Base-by-base conservation (phyloP, 1,140 invertebrate genomes). In the Drosophila elegans region DNA sequence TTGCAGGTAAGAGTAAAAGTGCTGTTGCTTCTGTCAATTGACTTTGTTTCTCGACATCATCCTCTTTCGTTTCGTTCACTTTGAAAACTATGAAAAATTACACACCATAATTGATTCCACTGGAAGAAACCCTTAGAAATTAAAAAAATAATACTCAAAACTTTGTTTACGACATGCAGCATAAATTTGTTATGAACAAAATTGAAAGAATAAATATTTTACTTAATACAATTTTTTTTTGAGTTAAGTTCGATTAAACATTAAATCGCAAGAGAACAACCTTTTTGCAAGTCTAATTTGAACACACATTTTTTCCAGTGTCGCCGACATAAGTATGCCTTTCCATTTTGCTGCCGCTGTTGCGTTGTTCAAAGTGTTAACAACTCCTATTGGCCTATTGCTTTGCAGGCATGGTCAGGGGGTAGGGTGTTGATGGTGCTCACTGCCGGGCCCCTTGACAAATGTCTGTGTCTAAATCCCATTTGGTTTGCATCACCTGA, bases 391-490 rank as follows among this genome's bases (percentile, higher is more conserved):
- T 32, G 32, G 42, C 12, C 48, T 45, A 34, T 48, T 48, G 39
- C 59, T 38, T 25, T 12, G 13, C 4, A 36, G 49, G 25, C 48
- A n/a, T 46, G 29, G 54, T 10, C 2, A 4, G n/a, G 10, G 16
- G 42, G 56, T 21, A 48, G 32, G n/a, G 53, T 10, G 2, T n/a
- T 38, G 46, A 27, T 51, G 9, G 45, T 52, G 49, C 54, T 29
- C 36, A 12, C 29, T 56, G 60, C 32, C 53, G 34, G 36, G 27
- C 63, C 75, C 78, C 78, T 80, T 81, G 66, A 62, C 78, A 64
- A 80, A 80, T 79, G 2, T 68, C 38, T 74, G 68, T 61, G 42
- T 74, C 42, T 44, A 77, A 68, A 63, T 64, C 44, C 41, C 60
- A 56, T 44, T 69, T 56, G 29, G 29, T 66, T 76, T 71, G 72